Evolutionary conservation across 1,140 invertebrate species (phyloP).

Genomic region (Drosophila hydei): DNA sequence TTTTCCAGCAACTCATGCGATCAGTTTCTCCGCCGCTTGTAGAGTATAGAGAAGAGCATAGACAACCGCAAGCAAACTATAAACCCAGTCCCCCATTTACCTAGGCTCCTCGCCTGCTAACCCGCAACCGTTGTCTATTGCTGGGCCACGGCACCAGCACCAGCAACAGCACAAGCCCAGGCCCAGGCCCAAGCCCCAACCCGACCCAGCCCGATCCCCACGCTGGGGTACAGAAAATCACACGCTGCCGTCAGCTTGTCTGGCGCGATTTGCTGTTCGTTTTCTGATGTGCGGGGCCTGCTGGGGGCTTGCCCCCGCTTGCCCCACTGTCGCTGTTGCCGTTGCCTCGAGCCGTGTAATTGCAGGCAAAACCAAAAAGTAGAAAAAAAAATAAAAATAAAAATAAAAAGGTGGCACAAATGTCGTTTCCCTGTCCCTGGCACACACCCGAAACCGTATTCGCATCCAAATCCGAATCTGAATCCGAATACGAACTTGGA

Average conservation of each 20-base stretch:
- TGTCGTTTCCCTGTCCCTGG: conserved; percentile 56
- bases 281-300: conserved; percentile 22
- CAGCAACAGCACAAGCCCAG: conserved; percentile 3
- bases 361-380: conserved; percentile 58
- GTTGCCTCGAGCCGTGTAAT: conserved; percentile 65
- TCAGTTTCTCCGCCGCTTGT: not conserved
- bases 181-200: conserved; percentile 11
- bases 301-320: conserved; percentile 34
- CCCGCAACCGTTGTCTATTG: not conserved
- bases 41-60: conserved; percentile 15
- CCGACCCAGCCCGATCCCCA: conserved; percentile 18
- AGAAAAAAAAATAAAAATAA: not conserved
- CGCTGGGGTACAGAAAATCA: conserved; percentile 64
- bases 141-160: not conserved
- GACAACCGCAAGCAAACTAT: conserved; percentile 19
- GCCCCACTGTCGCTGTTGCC: conserved; percentile 17
- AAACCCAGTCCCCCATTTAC: conserved; percentile 20
- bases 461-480: conserved; percentile 5
- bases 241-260: conserved; percentile 78
- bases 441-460: conserved; percentile 16
- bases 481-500: conserved; percentile 16
- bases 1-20: not conserved
- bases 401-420: conserved; percentile 71
- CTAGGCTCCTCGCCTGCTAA: not conserved
- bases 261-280: conserved; percentile 73